A percentile compares a stretch with the other conserved stretches of the same genome.
These are phyloP conservation scores for Enteromius thamalakanensis DNA, from an alignment of 2,797 vertebrate genomes.

Conservation along the genomic window DNA sequence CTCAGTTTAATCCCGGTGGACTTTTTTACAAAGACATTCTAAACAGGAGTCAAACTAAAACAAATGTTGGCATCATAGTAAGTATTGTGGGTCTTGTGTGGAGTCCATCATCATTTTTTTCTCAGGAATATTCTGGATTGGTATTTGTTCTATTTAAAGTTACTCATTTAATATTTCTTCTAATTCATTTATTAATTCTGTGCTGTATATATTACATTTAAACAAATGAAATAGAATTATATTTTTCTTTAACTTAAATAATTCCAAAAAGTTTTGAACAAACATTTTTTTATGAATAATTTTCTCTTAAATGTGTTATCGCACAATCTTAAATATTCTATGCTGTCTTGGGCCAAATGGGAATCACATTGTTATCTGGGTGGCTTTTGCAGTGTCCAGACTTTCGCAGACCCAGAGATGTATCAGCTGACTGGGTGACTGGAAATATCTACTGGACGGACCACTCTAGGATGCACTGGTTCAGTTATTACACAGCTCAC, in stretches of 20 bases:
- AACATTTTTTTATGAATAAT: neutral
- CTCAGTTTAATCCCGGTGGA: slow-evolving; percentile 97
- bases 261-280: neutral
- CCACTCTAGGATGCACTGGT: slow-evolving; percentile 99
- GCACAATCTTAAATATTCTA: neutral
- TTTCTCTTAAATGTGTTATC: slow-evolving; percentile 8
- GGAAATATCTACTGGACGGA: slow-evolving; percentile 99
- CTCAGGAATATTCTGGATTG: slow-evolving; percentile 6
- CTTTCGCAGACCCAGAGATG: slow-evolving; percentile 92
- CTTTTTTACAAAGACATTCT: slow-evolving; percentile 95
- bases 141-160: neutral
- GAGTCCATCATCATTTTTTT: slow-evolving; percentile 21
- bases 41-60: slow-evolving; percentile 87
- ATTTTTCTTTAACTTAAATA: neutral
- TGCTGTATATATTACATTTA: neutral
- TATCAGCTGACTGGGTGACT: slow-evolving; percentile 97
- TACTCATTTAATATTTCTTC: neutral
- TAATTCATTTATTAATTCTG: neutral
- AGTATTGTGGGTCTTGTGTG: slow-evolving; percentile 73
- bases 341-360: slow-evolving; percentile 16
- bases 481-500: slow-evolving; percentile 97
- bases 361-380: slow-evolving; percentile 35
- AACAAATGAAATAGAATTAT: neutral
- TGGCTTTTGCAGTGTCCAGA: slow-evolving; percentile 86
- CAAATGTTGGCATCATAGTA: slow-evolving; percentile 92